Evolutionary conservation across 1,140 invertebrate genomes (phyloP).

Genomic region (Heliothis subflexa): DNA sequence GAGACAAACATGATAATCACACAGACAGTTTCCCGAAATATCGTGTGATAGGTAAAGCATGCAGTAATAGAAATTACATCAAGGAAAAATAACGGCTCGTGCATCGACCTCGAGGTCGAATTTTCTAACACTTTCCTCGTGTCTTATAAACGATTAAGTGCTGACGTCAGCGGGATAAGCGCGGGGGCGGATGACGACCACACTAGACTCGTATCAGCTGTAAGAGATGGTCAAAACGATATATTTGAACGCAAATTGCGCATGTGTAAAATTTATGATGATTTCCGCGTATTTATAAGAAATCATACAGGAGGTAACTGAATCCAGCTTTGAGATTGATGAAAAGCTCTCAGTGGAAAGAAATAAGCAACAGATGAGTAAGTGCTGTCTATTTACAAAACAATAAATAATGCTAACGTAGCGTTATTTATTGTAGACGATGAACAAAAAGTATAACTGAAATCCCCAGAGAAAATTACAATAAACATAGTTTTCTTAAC

Average conservation of each 20-base stretch:
- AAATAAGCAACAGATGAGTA: neutral
- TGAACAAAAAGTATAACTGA: neutral
- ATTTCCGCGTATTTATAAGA: conserved; percentile 30
- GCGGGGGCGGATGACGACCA: conserved; percentile 49
- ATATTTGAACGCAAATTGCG: conserved; percentile 37
- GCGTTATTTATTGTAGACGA: conserved; percentile 8
- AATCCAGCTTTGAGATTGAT: conserved; percentile 9
- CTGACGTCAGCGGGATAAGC: conserved; percentile 43
- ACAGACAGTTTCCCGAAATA: conserved; percentile 26
- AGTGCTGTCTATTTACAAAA: conserved; percentile 19
- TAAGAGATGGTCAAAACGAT: conserved; percentile 22
- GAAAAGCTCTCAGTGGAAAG: neutral
- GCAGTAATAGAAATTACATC: conserved; percentile 47
- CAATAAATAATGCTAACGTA: conserved; percentile 2
- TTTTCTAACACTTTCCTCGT: conserved; percentile 42
- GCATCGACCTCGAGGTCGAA: conserved; percentile 57
- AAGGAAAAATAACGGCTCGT: conserved; percentile 39
- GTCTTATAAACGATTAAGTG: conserved; percentile 35
- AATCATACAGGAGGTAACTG: conserved; percentile 18
- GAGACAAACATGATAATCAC: conserved; percentile 8
- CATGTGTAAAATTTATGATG: conserved; percentile 36
- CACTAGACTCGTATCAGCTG: conserved; percentile 45
- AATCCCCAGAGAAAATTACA: neutral
- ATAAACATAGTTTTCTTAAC: neutral
- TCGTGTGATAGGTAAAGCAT: conserved; percentile 28